Base-by-base conservation (phyloP, 2,113 vertebrate species). In the Penelope pileata region DNA sequence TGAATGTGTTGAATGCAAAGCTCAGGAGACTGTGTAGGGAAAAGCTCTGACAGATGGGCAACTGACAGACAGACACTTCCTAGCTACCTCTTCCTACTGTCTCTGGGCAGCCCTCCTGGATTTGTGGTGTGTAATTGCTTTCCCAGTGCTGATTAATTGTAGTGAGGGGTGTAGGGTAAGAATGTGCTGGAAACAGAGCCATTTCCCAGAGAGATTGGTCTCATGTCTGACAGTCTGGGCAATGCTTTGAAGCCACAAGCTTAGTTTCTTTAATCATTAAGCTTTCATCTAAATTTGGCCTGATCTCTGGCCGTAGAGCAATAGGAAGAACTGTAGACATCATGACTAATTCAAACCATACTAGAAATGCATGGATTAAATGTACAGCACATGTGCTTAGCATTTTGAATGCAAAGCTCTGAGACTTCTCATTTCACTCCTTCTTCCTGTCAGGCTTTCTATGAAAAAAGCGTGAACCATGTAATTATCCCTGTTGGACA, bases 301-400 rank as follows among this genome's bases (percentile, higher is more conserved):
- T 42, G 50, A 73, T 93, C 76, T 67, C 86, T 80, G 93, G 78
- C 88, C 23, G 0, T 22, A 51, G 88, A 82, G 79, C 29, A 16
- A 23, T 29, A 88, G 94, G 94, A 95, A 91, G 94, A 10, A 0
- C 4, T 60, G 86, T 42, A 91, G 89, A 94, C 76, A 16, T 40
- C 72, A 11, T 10, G 75, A 40, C 40, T 82, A 86, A 91, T 88
- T 90, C 58, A 59, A 90, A 75, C 69, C 94, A 78, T 70, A n/a
- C 78, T 4, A 48, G 76, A 84, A 9, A 24, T 11, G 48, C 40
- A 3, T 21, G 74, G 74, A 58, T 83, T 78, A 62, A 26, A 68
- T 19, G 21, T 27, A 40, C 66, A 69, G 62, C 90, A 88, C 85
- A 45, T 62, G 81, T 84, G 92, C 94, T 1, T 36, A 93, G 81